These are phyloP conservation scores for Diglossa brunneiventris DNA, from an alignment of 2,113 vertebrate species.

Conservation along the genomic window DNA sequence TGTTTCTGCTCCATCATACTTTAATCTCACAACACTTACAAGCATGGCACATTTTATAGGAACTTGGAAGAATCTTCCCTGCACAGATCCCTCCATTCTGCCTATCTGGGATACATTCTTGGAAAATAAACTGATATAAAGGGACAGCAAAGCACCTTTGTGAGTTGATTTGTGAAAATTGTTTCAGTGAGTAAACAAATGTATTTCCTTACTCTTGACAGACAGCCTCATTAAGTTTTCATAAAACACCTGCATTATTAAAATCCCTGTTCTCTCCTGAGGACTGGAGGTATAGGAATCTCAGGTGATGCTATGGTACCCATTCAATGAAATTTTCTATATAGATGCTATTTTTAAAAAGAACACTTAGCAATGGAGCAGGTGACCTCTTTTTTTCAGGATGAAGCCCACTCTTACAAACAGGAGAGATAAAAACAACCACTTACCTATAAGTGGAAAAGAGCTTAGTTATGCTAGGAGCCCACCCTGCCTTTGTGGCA, in stretches of 20 bases:
- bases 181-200: constrained; percentile 27
- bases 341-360: constrained; percentile 6
- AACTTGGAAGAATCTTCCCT: not conserved
- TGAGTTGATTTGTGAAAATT: not conserved
- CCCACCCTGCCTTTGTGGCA: not conserved
- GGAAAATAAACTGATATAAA: not conserved
- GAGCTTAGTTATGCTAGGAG: not conserved
- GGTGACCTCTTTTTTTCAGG: not conserved
- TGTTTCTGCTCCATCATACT: not conserved
- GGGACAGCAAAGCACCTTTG: not conserved
- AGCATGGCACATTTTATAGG: not conserved
- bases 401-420: not conserved
- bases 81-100: not conserved
- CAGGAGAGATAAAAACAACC: not conserved
- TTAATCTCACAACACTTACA: not conserved
- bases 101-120: not conserved
- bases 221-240: constrained; percentile 58
- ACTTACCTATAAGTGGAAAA: not conserved
- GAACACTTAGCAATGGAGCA: not conserved
- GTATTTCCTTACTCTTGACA: constrained; percentile 36
- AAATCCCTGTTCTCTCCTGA: constrained; percentile 29
- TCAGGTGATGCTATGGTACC: not conserved
- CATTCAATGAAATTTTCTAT: not conserved
- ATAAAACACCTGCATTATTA: constrained; percentile 62
- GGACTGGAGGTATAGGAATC: not conserved